Evolutionary conservation across 2,113 vertebrate genomes (phyloP), one percentile per base, ranked within the genome.

Genomic region (Campylomormyrus tamandua): DNA sequence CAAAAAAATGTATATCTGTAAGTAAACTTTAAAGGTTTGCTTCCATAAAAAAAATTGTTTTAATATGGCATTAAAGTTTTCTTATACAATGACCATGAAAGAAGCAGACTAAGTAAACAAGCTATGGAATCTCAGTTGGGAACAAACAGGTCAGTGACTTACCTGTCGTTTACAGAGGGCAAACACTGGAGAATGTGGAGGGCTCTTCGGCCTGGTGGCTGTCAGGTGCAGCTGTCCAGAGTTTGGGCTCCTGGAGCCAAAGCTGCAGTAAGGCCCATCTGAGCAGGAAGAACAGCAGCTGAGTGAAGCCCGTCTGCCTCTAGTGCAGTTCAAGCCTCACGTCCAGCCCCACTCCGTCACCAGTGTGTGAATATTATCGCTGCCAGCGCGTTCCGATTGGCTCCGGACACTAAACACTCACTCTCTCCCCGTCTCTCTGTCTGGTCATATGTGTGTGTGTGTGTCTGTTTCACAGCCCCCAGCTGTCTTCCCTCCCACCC

Each of bases 321-420:
- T 91, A 45, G 74, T 52, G 89, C 90, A 50, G 42, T 49, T 11
- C 87, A 17, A 89, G 92, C 91, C 94, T 94, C 92, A 92, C 95
- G 94, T 93, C 94, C 95, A 92, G 90, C 95, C 95, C 93, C 90
- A 92, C 94, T 91, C 94, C 93, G 93, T 93, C 95, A 93, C 94
- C 92, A 94, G 96, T 96, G 93, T 92, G 94, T 85, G 92, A 93
- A 94, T 94, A 92, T 94, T 93, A 92, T 90, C 94, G 70, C 89
- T 89, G 92, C 21, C 93, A 87, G 90, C 92, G 94, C 92, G 95
- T 80, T 94, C 93, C 96, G 93, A 96, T 97, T 97, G 97, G 97
- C 94, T 96, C 95, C 77, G 92, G 92, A 93, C 94, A 90, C 94
- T 96, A 92, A 95, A 94, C 94, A 94, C 88, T 92, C 91, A 53